phyloP scores from a whole-genome alignment of 2,888 invertebrate genomes.

The Orthosia gracilis region DNA sequence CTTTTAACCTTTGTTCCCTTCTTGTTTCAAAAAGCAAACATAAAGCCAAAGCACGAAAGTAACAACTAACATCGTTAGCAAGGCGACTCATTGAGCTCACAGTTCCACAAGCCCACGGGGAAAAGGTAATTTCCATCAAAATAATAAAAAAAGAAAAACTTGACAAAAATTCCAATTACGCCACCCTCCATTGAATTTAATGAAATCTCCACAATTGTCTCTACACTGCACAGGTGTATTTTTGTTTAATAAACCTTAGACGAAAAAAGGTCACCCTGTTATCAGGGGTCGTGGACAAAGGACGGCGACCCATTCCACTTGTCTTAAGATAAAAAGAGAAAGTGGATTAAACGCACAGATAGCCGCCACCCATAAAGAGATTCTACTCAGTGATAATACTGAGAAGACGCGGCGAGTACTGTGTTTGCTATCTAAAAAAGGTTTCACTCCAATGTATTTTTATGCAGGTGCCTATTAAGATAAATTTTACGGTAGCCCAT shows the following conservation, averaged over 20 bases:
- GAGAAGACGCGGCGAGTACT: conserved; percentile 65
- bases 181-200: conserved; percentile 80
- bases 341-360: conserved; percentile 89
- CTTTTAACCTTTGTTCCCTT: conserved; percentile 8
- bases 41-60: conserved; percentile 35
- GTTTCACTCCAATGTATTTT: conserved; percentile 72
- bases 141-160: conserved; percentile 61
- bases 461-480: conserved; percentile 74
- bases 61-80: conserved; percentile 53
- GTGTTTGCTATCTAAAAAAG: conserved; percentile 72
- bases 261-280: conserved; percentile 80
- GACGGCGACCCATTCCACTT: conserved; percentile 81
- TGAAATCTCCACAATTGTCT: conserved; percentile 79
- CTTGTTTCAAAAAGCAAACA: conserved; percentile 28
- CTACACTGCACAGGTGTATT: conserved; percentile 85
- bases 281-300: conserved; percentile 83
- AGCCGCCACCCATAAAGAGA: conserved; percentile 74
- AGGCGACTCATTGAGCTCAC: conserved; percentile 30
- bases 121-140: conserved; percentile 67
- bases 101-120: conserved; percentile 56
- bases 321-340: conserved; percentile 86
- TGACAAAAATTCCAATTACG: conserved; percentile 77
- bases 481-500: conserved; percentile 70
- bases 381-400: conserved; percentile 65
- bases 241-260: conserved; percentile 83